A percentile compares a stretch with the other conserved stretches of the same genome.
Evolutionary conservation across 2,888 invertebrate species (phyloP).

Genomic region (Julus scandinavius): DNA sequence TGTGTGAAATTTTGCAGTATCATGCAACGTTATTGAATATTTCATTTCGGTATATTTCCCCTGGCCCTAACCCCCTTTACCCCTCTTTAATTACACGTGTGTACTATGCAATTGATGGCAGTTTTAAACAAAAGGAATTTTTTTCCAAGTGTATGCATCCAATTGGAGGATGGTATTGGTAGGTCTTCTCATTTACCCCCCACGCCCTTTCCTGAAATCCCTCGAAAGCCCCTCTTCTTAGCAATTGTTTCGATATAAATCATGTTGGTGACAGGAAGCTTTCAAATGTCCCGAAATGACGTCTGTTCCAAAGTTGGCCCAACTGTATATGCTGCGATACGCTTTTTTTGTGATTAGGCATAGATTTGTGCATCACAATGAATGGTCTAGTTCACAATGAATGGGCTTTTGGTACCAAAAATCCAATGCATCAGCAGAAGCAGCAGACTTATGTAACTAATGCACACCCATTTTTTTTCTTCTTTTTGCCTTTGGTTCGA

Average conservation of each 20-base stretch:
- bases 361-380: slow-evolving; percentile 31
- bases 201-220: too few relatives aligned
- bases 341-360: not conserved
- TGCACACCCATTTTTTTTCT: slow-evolving; percentile 44
- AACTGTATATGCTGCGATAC: not conserved
- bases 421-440: not conserved
- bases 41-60: too few relatives aligned
- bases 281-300: slow-evolving; percentile 47
- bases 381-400: slow-evolving; percentile 4
- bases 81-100: too few relatives aligned
- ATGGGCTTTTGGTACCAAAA: not conserved
- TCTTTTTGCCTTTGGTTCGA: slow-evolving; percentile 10
- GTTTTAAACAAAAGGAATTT: too few relatives aligned
- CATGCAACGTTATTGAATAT: too few relatives aligned
- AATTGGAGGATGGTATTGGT: too few relatives aligned
- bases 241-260: slow-evolving; percentile 55
- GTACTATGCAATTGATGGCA: too few relatives aligned
- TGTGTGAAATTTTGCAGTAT: too few relatives aligned
- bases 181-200: too few relatives aligned
- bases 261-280: slow-evolving; percentile 54
- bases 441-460: not conserved
- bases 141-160: too few relatives aligned
- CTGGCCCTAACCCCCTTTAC: too few relatives aligned
- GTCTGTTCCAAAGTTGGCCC: too few relatives aligned
- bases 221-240: not conserved